These are phyloP conservation scores for Chloroceryle amazona DNA, from an alignment of 2,797 vertebrate genomes.

Conservation along the genomic window DNA sequence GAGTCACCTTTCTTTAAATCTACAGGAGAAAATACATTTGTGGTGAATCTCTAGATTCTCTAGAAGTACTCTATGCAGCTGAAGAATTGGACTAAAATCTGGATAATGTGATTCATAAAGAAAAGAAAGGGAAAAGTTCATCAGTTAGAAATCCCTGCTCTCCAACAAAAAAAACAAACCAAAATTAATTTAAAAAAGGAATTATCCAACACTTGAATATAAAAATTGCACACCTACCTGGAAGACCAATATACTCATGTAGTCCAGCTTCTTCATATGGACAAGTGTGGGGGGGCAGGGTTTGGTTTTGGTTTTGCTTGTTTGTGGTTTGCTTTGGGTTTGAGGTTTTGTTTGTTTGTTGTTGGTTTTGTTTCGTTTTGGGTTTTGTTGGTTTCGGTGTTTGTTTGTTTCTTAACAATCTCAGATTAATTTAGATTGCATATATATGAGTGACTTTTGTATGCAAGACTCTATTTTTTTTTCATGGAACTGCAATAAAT, in stretches of 20 bases:
- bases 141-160: accelerated
- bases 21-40: not conserved
- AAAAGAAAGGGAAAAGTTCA: not conserved
- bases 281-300: not conserved
- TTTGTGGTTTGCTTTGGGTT: no score
- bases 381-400: no score
- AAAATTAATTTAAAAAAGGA: not conserved
- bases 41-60: not conserved
- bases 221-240: not conserved
- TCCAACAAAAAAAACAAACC: no score
- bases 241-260: not conserved
- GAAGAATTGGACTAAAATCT: not conserved
- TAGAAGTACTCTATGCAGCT: not conserved
- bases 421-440: not conserved
- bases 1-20: not conserved
- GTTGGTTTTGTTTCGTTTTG: no score
- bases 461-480: not conserved
- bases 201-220: not conserved
- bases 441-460: not conserved
- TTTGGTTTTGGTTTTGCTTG: no score
- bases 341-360: no score
- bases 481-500: not conserved
- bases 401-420: not conserved
- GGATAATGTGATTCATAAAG: not conserved
- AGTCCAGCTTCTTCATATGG: not conserved